Base-by-base conservation (phyloP, 2,888 invertebrate genomes). In the Drosophila testacea region DNA sequence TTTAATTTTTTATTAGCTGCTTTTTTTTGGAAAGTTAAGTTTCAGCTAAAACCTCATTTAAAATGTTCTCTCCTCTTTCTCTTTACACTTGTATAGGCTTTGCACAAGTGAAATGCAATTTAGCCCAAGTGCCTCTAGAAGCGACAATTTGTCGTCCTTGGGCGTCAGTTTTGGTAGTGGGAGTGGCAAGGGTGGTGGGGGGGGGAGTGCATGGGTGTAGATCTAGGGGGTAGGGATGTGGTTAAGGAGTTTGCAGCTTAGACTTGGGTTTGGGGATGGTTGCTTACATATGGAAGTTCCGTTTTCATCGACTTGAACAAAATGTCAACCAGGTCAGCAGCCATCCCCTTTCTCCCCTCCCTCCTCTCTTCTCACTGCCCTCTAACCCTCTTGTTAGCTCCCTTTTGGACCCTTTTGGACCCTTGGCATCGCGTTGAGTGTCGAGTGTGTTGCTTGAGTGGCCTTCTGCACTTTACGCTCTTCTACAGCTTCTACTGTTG, bases 381-480 rank as follows among this genome's bases (percentile, higher is more conserved):
- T 10, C 2, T 22, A 2, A 1, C 13, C 9, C 11, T 5, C 10
- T 38, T 22, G 6, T 36, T 30, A 28, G 32, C 16, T 36, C 56
- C 50, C 54, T 41, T 54, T 41, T 34, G 32, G 42, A 32, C 7
- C n/a, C 51, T 36, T 42, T 55, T 56, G 32, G 56, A 34, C 44
- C 36, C 56, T 46, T 56, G 10, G 32, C 32, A 30, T 50, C 44
- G 57, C 52, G 77, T 69, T 57, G 76, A 79, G 83, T 88, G 85
- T 87, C 85, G 89, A 84, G 84, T 84, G 89, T 83, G 85, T 89
- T 76, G 81, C 81, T 85, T 69, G 85, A 85, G 85, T 89, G 85
- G 84, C 86, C 59, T 57, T 71, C 73, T 70, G 73, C 85, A 85
- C 85, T 89, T 81, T 87, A 72, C 83, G 77, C 83, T 74, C 61